These are phyloP conservation scores for Anhinga anhinga DNA, from an alignment of 2,113 vertebrate species.

Conservation along the genomic window DNA sequence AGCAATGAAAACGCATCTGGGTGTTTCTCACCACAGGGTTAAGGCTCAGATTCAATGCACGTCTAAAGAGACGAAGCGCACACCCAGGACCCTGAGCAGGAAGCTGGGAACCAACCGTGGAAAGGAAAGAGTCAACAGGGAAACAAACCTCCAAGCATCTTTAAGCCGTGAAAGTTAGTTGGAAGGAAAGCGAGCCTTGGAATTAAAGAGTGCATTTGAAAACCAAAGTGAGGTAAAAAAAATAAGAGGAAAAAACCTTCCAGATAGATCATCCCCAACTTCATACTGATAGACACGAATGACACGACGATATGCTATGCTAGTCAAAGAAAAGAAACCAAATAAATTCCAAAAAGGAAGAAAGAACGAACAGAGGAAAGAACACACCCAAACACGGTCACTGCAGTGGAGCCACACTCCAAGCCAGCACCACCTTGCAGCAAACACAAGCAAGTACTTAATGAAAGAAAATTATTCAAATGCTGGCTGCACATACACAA, in stretches of 20 bases:
- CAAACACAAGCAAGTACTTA: not conserved
- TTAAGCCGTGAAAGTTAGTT: slow-evolving; percentile 80
- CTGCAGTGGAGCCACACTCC: slow-evolving; percentile 12
- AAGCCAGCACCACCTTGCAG: slow-evolving; percentile 34
- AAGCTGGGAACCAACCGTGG: slow-evolving; percentile 36
- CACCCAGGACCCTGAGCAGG: not conserved
- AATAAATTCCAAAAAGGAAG: slow-evolving; percentile 69
- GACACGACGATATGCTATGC: slow-evolving; percentile 96
- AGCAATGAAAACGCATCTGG: not conserved
- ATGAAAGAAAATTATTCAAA: not conserved
- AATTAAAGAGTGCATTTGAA: slow-evolving; percentile 74
- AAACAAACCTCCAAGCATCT: slow-evolving; percentile 54
- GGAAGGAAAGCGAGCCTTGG: slow-evolving; percentile 76
- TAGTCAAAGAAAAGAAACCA: slow-evolving; percentile 87
- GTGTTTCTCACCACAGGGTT: slow-evolving; percentile 20
- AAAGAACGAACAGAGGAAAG: slow-evolving; percentile 25
- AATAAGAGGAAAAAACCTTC: slow-evolving; percentile 90
- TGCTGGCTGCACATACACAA: not conserved
- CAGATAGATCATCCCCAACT: slow-evolving; percentile 97
- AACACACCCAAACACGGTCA: slow-evolving; percentile 44
- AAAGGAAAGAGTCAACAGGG: slow-evolving; percentile 20
- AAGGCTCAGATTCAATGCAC: slow-evolving; percentile 20
- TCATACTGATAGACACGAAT: slow-evolving; percentile 98
- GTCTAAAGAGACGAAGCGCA: slow-evolving; percentile 22
- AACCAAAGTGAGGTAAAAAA: slow-evolving; percentile 80